Conservation (phyloP, 2,113 vertebrate species). For the Pycnonotus jocosus region DNA sequence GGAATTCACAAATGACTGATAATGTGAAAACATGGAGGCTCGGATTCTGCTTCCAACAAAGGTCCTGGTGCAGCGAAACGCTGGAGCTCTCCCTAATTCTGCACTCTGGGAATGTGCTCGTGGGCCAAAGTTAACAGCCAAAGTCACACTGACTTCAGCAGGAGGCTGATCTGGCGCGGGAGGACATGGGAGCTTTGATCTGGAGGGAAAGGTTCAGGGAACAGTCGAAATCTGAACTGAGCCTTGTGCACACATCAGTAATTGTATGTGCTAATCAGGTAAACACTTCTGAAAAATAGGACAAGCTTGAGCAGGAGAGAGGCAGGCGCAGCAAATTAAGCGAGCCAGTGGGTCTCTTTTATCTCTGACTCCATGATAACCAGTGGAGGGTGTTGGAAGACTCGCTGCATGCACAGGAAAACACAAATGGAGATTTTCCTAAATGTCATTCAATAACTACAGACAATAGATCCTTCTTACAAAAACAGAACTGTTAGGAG, state of each 20-base stretch:
- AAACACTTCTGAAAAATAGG: conserved; percentile 18
- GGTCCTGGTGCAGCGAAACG: not conserved
- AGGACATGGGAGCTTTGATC: conserved; percentile 25
- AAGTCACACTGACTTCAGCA: not conserved
- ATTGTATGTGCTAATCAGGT: conserved; percentile 24
- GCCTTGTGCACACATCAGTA: conserved; percentile 3
- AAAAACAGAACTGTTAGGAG: not conserved
- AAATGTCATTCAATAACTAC: conserved; percentile 40
- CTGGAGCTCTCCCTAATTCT: conserved; percentile 15
- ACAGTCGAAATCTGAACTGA: not conserved
- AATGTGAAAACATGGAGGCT: not conserved
- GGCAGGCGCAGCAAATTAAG: not conserved
- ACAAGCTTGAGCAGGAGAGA: conserved; percentile 29
- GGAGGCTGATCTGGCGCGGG: not conserved
- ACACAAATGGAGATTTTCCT: conserved; percentile 18
- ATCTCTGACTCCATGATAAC: not conserved
- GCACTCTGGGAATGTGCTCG: not conserved
- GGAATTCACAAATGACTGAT: conserved; percentile 46
- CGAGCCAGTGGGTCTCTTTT: not conserved
- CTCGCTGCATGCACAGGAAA: not conserved
- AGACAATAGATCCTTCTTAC: not conserved
- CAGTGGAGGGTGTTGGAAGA: conserved; percentile 8
- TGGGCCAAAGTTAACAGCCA: conserved; percentile 40
- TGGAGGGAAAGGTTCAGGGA: conserved; percentile 26
- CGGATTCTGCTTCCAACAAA: not conserved